Percentiles rank a stretch among this genome's conserved stretches.
These are phyloP conservation scores for Hirudo medicinalis DNA, from an alignment of 1,140 invertebrate species.

Conservation along the genomic window DNA sequence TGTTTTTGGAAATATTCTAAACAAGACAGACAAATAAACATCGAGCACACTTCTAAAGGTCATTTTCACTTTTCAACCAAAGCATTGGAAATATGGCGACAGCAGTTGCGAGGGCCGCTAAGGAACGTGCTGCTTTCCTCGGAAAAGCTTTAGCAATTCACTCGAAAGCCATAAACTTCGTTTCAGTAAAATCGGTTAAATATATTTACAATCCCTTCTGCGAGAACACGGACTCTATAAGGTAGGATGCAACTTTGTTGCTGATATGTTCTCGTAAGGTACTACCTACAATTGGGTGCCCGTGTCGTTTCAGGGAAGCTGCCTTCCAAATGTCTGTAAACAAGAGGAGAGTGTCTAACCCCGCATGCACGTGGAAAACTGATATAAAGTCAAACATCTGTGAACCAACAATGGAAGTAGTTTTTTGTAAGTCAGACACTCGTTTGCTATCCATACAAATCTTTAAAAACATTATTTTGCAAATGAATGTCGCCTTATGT, in stretches of 20 bases:
- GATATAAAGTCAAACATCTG: background rate
- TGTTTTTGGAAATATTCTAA: too few species aligned
- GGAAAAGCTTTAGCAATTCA: background rate
- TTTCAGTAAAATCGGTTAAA: conserved; percentile 4
- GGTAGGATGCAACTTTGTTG: background rate
- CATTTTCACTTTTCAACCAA: too few species aligned
- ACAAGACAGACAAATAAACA: too few species aligned
- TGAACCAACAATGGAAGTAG: background rate
- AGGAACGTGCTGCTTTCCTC: background rate
- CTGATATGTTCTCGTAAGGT: background rate
- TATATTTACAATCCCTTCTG: background rate
- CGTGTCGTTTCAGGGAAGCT: background rate
- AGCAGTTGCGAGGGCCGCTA: background rate
- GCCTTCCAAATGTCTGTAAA: conserved; percentile 2
- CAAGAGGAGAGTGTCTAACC: background rate
- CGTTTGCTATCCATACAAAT: too few species aligned
- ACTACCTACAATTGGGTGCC: background rate
- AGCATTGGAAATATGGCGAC: background rate
- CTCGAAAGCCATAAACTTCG: background rate
- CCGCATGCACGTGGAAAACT: background rate
- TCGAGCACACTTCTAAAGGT: too few species aligned
- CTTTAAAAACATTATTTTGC: too few species aligned
- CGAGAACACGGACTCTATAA: background rate
- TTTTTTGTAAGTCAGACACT: background rate
- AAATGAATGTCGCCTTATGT: too few species aligned